Evolutionary conservation across 1,140 invertebrate species (phyloP).

Genomic region (Apis cerana): DNA sequence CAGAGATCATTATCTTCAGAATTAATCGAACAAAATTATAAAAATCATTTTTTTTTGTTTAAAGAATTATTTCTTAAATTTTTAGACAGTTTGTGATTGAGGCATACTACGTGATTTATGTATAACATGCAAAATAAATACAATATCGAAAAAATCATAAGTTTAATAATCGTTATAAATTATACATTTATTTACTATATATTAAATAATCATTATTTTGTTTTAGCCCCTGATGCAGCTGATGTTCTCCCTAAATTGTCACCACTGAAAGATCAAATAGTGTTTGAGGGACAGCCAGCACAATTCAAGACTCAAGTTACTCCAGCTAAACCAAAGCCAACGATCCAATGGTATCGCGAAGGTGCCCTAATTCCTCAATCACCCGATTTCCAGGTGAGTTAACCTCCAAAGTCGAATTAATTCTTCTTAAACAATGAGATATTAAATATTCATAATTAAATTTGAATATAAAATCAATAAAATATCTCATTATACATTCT

Average conservation of each 20-base stretch:
- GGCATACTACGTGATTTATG: too few relatives aligned
- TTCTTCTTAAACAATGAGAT: neutral
- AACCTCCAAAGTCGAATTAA: neutral
- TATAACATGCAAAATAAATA: too few relatives aligned
- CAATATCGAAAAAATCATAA: neutral
- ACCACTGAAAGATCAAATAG: conserved; percentile 90
- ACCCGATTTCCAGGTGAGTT: conserved; percentile 93
- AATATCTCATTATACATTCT: too few relatives aligned
- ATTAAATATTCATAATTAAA: too few relatives aligned
- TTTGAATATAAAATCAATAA: too few relatives aligned
- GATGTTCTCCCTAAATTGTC: conserved; percentile 90
- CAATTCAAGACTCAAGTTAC: conserved; percentile 93
- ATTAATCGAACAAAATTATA: too few relatives aligned
- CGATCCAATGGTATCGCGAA: conserved; percentile 94
- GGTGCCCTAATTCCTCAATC: conserved; percentile 94
- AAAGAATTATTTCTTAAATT: too few relatives aligned
- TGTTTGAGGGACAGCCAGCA: conserved; percentile 92
- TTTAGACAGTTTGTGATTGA: too few relatives aligned
- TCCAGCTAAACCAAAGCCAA: conserved; percentile 89
- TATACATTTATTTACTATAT: too few relatives aligned
- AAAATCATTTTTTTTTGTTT: too few relatives aligned
- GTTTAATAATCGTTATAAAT: too few relatives aligned
- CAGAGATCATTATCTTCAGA: too few relatives aligned
- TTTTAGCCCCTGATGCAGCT: conserved; percentile 87
- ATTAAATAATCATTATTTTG: neutral